Conservation (phyloP, 1,140 invertebrate species). For the Neotoxoptera formosana region DNA sequence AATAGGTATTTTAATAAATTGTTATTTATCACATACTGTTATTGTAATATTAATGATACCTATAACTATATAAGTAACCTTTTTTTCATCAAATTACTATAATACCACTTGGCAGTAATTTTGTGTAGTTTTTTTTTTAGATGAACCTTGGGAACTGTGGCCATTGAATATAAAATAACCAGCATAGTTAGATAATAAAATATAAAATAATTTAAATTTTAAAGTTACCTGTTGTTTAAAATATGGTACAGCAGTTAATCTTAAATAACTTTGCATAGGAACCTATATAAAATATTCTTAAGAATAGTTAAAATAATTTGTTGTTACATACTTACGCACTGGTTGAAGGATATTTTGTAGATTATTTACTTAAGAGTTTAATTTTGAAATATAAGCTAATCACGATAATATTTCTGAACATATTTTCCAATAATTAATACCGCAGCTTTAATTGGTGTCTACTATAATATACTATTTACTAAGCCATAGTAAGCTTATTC, state of each 20-base stretch:
- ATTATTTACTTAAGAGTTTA: neutral
- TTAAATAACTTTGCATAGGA: neutral
- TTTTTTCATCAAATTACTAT: neutral
- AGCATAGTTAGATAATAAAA: neutral
- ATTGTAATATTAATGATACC: too few relatives aligned
- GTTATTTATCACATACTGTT: too few relatives aligned
- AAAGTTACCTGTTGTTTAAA: neutral
- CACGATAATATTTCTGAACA: too few relatives aligned
- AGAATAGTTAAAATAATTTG: neutral
- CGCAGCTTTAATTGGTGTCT: neutral
- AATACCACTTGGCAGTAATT: neutral
- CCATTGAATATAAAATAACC: neutral
- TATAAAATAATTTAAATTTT: neutral
- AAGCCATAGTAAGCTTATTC: neutral
- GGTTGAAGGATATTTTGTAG: neutral
- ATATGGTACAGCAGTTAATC: neutral
- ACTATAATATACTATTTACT: neutral
- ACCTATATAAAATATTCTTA: neutral
- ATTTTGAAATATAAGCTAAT: neutral
- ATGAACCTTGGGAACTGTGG: too few relatives aligned
- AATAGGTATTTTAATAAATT: too few relatives aligned
- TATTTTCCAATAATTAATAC: too few relatives aligned
- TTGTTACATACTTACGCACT: neutral
- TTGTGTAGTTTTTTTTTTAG: neutral
- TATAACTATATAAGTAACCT: too few relatives aligned